phyloP scores from a whole-genome alignment of 2,888 invertebrate species.

The Germaria angustata region DNA sequence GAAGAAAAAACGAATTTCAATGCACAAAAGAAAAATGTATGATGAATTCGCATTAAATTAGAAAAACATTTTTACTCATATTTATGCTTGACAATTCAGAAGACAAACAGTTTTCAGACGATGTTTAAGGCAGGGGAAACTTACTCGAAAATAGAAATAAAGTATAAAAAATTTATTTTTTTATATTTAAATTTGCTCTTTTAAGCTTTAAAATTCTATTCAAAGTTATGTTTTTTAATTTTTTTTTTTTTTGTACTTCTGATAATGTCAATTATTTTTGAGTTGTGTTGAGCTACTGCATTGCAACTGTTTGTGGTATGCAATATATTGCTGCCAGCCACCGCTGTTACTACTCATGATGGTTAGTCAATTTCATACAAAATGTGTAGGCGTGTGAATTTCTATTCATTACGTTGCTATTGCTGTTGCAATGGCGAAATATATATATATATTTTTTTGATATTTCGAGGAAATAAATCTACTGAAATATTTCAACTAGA shows the following conservation, averaged over 20 bases:
- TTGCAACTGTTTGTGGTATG: neutral
- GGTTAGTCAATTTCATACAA: slow-evolving; percentile 16
- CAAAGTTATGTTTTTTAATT: too few relatives aligned
- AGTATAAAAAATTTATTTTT: too few relatives aligned
- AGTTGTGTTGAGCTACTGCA: slow-evolving; percentile 38
- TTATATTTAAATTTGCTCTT: too few relatives aligned
- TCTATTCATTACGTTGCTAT: slow-evolving; percentile 37
- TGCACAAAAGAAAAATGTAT: neutral
- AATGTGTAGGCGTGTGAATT: slow-evolving; percentile 65
- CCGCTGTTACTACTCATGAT: slow-evolving; percentile 2
- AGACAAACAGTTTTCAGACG: slow-evolving; percentile 1
- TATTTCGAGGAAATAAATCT: slow-evolving; percentile 7
- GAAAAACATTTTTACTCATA: slow-evolving; percentile 4
- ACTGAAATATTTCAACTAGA: slow-evolving; percentile 23
- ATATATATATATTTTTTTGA: too few relatives aligned
- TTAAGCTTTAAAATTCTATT: slow-evolving; percentile 21
- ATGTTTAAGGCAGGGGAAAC: neutral
- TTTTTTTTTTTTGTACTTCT: neutral
- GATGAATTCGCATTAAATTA: neutral
- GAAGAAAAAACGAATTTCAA: neutral
- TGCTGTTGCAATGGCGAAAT: too few relatives aligned
- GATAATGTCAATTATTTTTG: slow-evolving; percentile 61
- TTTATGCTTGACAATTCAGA: neutral
- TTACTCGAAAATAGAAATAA: too few relatives aligned
- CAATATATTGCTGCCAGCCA: slow-evolving; percentile 2